A percentile compares a stretch with the other conserved stretches of the same genome.
phyloP scores from a whole-genome alignment of 2,888 invertebrate genomes.

The Lasius platythorax region DNA sequence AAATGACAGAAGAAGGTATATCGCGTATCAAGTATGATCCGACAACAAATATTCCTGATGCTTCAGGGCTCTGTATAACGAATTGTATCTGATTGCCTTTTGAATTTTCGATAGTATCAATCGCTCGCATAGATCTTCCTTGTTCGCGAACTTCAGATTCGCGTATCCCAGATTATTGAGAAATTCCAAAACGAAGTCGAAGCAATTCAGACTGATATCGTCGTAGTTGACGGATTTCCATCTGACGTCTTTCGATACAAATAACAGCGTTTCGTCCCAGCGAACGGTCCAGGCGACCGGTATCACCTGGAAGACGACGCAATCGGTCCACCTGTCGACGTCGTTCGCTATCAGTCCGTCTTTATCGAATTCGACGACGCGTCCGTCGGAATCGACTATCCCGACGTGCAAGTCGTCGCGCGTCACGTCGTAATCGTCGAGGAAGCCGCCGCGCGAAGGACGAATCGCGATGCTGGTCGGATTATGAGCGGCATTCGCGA shows the following conservation, averaged over 20 bases:
- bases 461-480: conserved; percentile 94
- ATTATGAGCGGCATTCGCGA: conserved; percentile 92
- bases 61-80: conserved; percentile 91
- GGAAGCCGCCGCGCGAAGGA: conserved; percentile 95
- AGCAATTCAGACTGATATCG: conserved; percentile 93
- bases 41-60: conserved; percentile 77
- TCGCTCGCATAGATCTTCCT: conserved; percentile 90
- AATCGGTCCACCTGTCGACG: conserved; percentile 78
- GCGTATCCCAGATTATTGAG: conserved; percentile 90
- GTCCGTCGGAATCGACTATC: conserved; percentile 93
- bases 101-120: conserved; percentile 94
- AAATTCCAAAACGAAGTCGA: conserved; percentile 94
- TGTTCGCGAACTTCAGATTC: conserved; percentile 74
- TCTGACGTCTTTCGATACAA: conserved; percentile 87
- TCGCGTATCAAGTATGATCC: not conserved
- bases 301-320: conserved; percentile 76
- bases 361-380: conserved; percentile 94
- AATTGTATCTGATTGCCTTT: conserved; percentile 94
- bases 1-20: not conserved
- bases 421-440: conserved; percentile 93
- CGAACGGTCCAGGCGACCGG: conserved; percentile 81
- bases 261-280: conserved; percentile 78
- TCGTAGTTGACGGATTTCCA: conserved; percentile 92
- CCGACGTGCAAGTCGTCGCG: conserved; percentile 95
- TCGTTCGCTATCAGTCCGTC: conserved; percentile 88